Percentiles rank a stretch among this genome's conserved stretches.
Conservation (phyloP, 2,888 invertebrate genomes). For the Latrodectus elegans region DNA sequence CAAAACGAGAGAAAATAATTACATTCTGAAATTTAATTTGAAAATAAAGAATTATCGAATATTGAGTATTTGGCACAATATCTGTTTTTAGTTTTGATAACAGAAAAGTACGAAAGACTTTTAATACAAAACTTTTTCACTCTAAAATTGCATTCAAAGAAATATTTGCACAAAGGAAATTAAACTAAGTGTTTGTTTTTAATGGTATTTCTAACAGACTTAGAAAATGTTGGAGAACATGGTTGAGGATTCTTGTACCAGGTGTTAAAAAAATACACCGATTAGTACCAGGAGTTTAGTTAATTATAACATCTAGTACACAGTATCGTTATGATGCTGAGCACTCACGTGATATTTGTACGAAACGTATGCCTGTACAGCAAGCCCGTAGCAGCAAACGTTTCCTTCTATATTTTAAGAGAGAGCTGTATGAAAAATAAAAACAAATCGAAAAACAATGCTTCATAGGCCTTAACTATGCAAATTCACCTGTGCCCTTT, state of each 20-base stretch:
- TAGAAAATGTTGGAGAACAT: background rate
- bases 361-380: slow-evolving; percentile 36
- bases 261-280: slow-evolving; percentile 47
- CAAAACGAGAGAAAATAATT: no score
- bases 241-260: slow-evolving; percentile 53
- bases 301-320: slow-evolving; percentile 27
- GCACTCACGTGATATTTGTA: slow-evolving; percentile 56
- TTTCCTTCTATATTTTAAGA: slow-evolving; percentile 60
- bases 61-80: no score
- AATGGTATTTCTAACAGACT: no score
- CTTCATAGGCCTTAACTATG: slow-evolving; percentile 58
- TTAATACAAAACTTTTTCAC: no score
- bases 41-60: no score
- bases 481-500: slow-evolving; percentile 62
- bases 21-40: no score
- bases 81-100: no score
- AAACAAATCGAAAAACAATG: slow-evolving; percentile 25
- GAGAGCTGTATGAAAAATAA: slow-evolving; percentile 15
- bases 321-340: slow-evolving; percentile 24
- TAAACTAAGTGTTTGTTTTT: no score
- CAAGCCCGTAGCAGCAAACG: slow-evolving; percentile 54
- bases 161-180: no score
- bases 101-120: no score
- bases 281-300: slow-evolving; percentile 51
- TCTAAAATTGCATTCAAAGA: no score